Percentiles rank a stretch among this genome's conserved stretches.
phyloP scores from a whole-genome alignment of 1,140 invertebrate genomes.

The Zelostemma sp. region DNA sequence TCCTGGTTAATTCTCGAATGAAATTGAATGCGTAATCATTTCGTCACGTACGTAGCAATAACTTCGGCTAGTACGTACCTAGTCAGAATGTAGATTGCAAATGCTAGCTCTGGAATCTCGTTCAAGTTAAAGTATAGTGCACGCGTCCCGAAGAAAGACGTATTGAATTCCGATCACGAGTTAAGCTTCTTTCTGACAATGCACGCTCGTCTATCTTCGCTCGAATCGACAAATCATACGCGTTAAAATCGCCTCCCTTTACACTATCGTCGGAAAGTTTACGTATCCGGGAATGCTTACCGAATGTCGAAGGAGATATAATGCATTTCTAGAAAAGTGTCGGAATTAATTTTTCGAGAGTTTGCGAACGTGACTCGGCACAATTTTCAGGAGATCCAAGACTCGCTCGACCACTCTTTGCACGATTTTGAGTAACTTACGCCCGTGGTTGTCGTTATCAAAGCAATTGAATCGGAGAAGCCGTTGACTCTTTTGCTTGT shows the following conservation, averaged over 20 bases:
- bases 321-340: no score
- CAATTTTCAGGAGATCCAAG: no score
- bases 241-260: conserved; percentile 31
- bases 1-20: no score
- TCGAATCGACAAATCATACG: conserved; percentile 52
- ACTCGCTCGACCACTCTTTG: conserved; percentile 14
- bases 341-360: no score
- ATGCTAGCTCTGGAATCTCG: conserved; percentile 40
- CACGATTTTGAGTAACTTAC: conserved; percentile 24
- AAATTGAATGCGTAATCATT: conserved; percentile 21
- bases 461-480: conserved; percentile 32
- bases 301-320: neutral
- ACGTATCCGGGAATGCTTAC: conserved; percentile 23
- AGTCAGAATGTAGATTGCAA: conserved; percentile 31
- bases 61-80: conserved; percentile 37
- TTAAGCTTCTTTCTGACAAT: conserved; percentile 51
- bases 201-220: conserved; percentile 32
- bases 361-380: no score
- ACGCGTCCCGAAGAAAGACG: conserved; percentile 41
- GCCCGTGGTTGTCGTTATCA: conserved; percentile 32
- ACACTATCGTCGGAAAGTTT: conserved; percentile 40
- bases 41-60: conserved; percentile 31
- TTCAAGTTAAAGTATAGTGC: conserved; percentile 42
- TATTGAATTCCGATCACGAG: conserved; percentile 54
- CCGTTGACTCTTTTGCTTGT: conserved; percentile 32